Conservation (phyloP, 1,140 invertebrate species). For the Trichonephila clavata region DNA sequence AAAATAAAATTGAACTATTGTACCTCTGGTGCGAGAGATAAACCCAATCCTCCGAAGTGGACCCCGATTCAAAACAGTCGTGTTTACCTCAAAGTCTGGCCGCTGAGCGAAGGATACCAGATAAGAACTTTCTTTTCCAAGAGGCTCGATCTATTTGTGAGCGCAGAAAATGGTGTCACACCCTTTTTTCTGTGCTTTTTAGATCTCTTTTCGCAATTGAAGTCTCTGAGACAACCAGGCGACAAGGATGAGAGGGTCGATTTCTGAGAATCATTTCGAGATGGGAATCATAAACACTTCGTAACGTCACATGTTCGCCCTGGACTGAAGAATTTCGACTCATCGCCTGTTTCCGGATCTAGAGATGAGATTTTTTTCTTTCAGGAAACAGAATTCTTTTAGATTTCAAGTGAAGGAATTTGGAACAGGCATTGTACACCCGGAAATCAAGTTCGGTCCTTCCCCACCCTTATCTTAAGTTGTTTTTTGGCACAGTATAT, state of each 20-base stretch:
- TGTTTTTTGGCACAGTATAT: too few species aligned
- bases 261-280: not conserved
- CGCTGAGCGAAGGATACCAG: conserved; percentile 8
- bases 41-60: not conserved
- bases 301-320: not conserved
- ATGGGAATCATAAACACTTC: not conserved
- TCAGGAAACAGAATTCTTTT: too few species aligned
- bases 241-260: not conserved
- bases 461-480: too few species aligned
- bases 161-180: not conserved
- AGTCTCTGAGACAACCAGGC: not conserved
- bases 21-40: not conserved
- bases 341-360: too few species aligned
- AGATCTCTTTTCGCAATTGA: not conserved
- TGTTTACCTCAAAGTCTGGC: conserved; percentile 20
- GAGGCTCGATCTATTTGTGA: not conserved
- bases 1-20: not conserved
- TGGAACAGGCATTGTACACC: too few species aligned
- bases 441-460: too few species aligned
- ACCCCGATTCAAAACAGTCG: not conserved
- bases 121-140: not conserved
- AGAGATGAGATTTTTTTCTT: too few species aligned
- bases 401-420: too few species aligned
- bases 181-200: not conserved
- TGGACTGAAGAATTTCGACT: not conserved